A percentile compares a stretch with the other conserved stretches of the same genome.
phyloP scores from a whole-genome alignment of 2,797 vertebrate species.

The Poeciliopsis presidionis region DNA sequence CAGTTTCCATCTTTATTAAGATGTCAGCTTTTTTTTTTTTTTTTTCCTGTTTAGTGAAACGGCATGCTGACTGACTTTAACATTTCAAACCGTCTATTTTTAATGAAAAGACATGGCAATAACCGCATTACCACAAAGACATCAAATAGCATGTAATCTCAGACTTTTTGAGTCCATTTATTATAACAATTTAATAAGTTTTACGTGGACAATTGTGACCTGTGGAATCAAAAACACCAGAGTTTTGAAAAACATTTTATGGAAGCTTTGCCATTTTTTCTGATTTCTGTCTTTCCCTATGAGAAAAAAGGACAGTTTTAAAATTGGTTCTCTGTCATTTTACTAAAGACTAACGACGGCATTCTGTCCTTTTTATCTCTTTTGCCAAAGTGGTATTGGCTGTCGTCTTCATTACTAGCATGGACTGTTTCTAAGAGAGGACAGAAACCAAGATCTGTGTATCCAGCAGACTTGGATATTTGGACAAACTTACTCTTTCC shows the following conservation, averaged over 20 bases:
- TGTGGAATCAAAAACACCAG: neutral
- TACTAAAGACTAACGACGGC: neutral
- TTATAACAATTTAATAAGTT: neutral
- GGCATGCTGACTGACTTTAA: conserved; percentile 1
- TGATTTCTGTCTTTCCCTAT: neutral
- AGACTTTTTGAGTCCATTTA: neutral
- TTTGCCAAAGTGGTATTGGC: neutral
- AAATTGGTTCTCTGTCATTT: neutral
- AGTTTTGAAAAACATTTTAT: neutral
- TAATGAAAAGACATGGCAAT: neutral
- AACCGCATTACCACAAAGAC: conserved; percentile 35
- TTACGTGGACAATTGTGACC: neutral
- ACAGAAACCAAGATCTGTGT: neutral
- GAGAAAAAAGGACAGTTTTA: neutral
- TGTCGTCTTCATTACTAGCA: neutral
- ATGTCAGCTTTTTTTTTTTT: conserved; percentile 27
- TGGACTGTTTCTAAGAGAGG: neutral
- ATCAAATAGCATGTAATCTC: conserved; percentile 27
- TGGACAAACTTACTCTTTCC: neutral
- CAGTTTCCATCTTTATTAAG: conserved; percentile 20
- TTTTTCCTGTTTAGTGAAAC: conserved; percentile 4
- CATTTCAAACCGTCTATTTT: conserved; percentile 24
- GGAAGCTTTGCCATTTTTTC: neutral
- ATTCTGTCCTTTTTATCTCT: neutral
- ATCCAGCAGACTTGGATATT: neutral